Conservation (phyloP, 1,140 invertebrate genomes). For the Drosophila melanica region DNA sequence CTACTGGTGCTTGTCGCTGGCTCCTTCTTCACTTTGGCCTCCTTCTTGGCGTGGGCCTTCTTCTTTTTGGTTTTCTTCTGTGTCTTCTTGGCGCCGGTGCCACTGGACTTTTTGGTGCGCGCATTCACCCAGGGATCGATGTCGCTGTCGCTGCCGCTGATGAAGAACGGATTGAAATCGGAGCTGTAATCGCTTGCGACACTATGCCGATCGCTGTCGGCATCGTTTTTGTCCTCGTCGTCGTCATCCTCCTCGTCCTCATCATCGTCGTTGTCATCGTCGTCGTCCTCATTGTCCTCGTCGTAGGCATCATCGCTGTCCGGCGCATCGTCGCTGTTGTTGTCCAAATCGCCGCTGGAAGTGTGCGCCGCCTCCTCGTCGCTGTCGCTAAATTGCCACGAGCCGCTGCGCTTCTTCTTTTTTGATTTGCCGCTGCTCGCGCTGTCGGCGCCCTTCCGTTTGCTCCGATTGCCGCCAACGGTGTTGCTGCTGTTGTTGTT, state of each 20-base stretch:
- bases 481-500: not conserved
- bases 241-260: slow-evolving; percentile 47
- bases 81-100: slow-evolving; percentile 41
- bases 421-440: slow-evolving; percentile 19
- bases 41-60: slow-evolving; percentile 84
- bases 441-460: slow-evolving; percentile 36
- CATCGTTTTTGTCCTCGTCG: slow-evolving; percentile 58
- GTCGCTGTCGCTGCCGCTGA: slow-evolving; percentile 92
- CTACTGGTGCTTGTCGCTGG: not conserved
- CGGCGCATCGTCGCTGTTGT: slow-evolving; percentile 53
- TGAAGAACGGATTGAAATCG: slow-evolving; percentile 95
- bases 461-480: slow-evolving; percentile 2
- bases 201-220: slow-evolving; percentile 84
- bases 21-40: slow-evolving; percentile 1
- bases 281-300: slow-evolving; percentile 35
- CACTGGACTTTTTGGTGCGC: slow-evolving; percentile 83
- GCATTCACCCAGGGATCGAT: slow-evolving; percentile 92
- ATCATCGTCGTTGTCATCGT: slow-evolving; percentile 28
- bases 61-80: slow-evolving; percentile 85
- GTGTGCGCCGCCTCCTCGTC: slow-evolving; percentile 49
- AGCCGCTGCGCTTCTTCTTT: slow-evolving; percentile 71
- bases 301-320: slow-evolving; percentile 48
- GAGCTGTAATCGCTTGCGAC: slow-evolving; percentile 86
- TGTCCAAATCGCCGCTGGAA: slow-evolving; percentile 18
- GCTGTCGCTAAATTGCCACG: slow-evolving; percentile 70